These are phyloP conservation scores for Lasiommata megera DNA, from an alignment of 2,888 invertebrate species.

Conservation along the genomic window DNA sequence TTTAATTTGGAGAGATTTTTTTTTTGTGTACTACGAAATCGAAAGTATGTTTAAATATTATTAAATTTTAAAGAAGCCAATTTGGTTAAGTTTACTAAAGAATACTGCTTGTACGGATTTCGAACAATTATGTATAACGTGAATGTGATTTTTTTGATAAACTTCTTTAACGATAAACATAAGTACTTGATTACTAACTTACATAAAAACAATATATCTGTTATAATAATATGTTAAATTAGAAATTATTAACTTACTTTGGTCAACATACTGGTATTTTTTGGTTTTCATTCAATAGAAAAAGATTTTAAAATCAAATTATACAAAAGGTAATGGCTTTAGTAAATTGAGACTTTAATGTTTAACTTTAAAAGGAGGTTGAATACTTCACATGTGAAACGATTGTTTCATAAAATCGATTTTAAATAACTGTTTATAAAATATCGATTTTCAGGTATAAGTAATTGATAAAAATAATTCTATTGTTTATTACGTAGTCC, in stretches of 20 bases:
- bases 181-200: background rate
- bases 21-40: too few species aligned
- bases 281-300: background rate
- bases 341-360: background rate
- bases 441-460: too few species aligned
- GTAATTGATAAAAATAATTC: background rate
- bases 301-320: background rate
- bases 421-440: background rate
- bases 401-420: background rate
- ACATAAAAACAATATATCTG: background rate
- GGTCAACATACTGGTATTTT: slow-evolving; percentile 1
- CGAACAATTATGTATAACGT: background rate
- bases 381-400: background rate
- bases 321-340: background rate
- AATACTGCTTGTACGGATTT: too few species aligned
- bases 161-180: background rate
- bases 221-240: background rate
- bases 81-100: too few species aligned
- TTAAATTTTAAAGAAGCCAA: too few species aligned
- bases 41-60: too few species aligned
- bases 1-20: too few species aligned
- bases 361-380: background rate
- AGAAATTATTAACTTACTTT: background rate
- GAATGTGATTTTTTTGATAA: slow-evolving; percentile 1
- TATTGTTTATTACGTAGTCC: background rate